Conservation (phyloP, 2,888 invertebrate species). For the Synanthedon tipuliformis region DNA sequence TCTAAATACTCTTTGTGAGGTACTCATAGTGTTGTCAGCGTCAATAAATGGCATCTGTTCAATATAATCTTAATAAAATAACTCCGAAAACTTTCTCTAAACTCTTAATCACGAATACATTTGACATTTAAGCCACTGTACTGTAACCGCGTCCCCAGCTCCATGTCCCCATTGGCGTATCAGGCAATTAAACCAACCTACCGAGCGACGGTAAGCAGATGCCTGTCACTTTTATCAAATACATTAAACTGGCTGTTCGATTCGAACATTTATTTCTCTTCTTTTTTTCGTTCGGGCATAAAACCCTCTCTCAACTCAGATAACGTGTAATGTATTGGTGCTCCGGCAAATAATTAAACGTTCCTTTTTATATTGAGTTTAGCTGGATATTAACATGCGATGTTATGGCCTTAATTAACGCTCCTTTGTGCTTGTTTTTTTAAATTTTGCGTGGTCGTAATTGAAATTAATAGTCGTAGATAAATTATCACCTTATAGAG, state of each 20-base stretch:
- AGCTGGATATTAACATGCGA: constrained; percentile 30
- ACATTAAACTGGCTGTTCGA: constrained; percentile 63
- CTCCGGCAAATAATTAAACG: constrained; percentile 59
- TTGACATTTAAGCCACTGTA: constrained; percentile 37
- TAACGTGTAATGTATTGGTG: constrained; percentile 61
- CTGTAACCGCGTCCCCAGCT: constrained; percentile 14
- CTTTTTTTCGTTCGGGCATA: constrained; percentile 36
- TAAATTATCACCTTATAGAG: background rate
- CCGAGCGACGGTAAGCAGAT: constrained; percentile 55
- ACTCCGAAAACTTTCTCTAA: constrained; percentile 12
- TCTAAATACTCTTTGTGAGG: too few species aligned
- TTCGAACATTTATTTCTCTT: constrained; percentile 50
- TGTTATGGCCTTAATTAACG: constrained; percentile 43
- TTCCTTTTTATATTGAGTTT: constrained; percentile 24
- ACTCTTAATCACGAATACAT: constrained; percentile 18
- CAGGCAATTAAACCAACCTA: constrained; percentile 60
- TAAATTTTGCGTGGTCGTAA: background rate
- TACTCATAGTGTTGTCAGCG: too few species aligned
- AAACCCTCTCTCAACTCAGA: constrained; percentile 48
- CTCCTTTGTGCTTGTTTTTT: constrained; percentile 17
- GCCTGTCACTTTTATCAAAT: constrained; percentile 67
- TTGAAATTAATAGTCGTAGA: background rate
- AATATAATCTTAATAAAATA: constrained; percentile 5
- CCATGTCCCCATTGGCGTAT: constrained; percentile 42
- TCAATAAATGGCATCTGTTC: background rate